These are phyloP conservation scores for Penaeus japonicus DNA, from an alignment of 1,140 invertebrate species.

Conservation along the genomic window DNA sequence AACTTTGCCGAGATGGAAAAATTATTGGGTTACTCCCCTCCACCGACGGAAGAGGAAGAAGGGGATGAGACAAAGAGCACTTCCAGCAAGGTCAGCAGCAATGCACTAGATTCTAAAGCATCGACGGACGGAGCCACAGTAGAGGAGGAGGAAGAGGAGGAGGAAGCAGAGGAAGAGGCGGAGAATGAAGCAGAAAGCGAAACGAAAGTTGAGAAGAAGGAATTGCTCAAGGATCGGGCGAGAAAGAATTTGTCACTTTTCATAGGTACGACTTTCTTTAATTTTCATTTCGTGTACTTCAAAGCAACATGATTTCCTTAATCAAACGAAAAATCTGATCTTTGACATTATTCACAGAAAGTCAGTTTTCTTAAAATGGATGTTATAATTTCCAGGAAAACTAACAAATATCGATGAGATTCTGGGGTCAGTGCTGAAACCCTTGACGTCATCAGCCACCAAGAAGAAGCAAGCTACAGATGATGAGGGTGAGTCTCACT, in stretches of 20 bases:
- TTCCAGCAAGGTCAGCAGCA: conserved; percentile 18
- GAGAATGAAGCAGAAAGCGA: conserved; percentile 10
- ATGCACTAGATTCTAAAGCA: background rate
- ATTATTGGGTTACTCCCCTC: conserved; percentile 45
- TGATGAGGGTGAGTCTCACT: too few relatives aligned
- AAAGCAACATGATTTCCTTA: too few relatives aligned
- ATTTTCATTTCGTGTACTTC: background rate
- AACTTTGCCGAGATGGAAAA: conserved; percentile 53
- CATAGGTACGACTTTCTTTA: conserved; percentile 40
- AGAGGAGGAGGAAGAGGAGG: conserved; percentile 35
- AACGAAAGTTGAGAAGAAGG: conserved; percentile 34
- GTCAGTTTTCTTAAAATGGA: background rate
- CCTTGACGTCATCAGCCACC: conserved; percentile 26
- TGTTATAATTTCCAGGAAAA: conserved; percentile 33
- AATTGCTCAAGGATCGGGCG: conserved; percentile 49
- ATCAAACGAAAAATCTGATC: too few relatives aligned
- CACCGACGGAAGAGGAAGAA: background rate
- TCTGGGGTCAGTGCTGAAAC: conserved; percentile 50
- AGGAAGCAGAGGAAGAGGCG: conserved; percentile 9
- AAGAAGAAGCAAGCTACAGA: background rate
- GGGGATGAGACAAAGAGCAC: background rate
- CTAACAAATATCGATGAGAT: conserved; percentile 58
- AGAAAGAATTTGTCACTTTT: conserved; percentile 57
- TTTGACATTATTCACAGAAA: too few relatives aligned
- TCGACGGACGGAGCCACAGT: background rate